Evolutionary conservation across 1,140 invertebrate genomes (phyloP).

Genomic region (Cotesia typhae): DNA sequence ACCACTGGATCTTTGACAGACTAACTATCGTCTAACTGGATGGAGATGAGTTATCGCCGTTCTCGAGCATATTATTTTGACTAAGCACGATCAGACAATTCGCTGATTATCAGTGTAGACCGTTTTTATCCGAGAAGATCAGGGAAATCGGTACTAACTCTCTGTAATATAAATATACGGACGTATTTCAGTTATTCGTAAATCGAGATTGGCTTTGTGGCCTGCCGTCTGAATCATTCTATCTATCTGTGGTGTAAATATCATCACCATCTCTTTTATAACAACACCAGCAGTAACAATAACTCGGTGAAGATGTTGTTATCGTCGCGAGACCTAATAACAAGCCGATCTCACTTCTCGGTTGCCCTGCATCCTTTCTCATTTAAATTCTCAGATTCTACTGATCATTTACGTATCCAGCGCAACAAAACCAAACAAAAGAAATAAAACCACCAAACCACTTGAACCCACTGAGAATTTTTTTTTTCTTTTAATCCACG

Average conservation of each 20-base stretch:
- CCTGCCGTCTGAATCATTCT: constrained; percentile 7
- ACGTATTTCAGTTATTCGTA: constrained; percentile 31
- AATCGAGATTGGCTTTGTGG: constrained; percentile 40
- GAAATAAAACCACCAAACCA: not conserved
- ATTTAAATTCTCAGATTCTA: no score
- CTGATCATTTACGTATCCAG: no score
- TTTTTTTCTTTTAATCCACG: not conserved
- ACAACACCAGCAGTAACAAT: not conserved
- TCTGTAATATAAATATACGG: constrained; percentile 41
- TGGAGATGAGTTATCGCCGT: constrained; percentile 23
- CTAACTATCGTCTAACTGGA: no score
- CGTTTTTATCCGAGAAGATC: constrained; percentile 19
- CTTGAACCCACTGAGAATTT: not conserved
- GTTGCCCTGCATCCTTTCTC: constrained; percentile 33
- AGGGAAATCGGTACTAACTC: constrained; percentile 38
- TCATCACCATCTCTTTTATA: constrained; percentile 27
- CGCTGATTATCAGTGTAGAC: constrained; percentile 36
- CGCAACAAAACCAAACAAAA: no score
- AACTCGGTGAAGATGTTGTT: not conserved
- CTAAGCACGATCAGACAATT: constrained; percentile 41
- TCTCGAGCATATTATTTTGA: constrained; percentile 46
- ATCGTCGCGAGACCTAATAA: constrained; percentile 23
- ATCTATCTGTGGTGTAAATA: constrained; percentile 35
- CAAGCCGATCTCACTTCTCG: constrained; percentile 37
- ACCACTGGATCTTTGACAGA: no score